Percentiles rank a stretch among this genome's conserved stretches.
These are phyloP conservation scores for Steinernema feltiae DNA, from an alignment of 1,140 invertebrate genomes.

Conservation along the genomic window DNA sequence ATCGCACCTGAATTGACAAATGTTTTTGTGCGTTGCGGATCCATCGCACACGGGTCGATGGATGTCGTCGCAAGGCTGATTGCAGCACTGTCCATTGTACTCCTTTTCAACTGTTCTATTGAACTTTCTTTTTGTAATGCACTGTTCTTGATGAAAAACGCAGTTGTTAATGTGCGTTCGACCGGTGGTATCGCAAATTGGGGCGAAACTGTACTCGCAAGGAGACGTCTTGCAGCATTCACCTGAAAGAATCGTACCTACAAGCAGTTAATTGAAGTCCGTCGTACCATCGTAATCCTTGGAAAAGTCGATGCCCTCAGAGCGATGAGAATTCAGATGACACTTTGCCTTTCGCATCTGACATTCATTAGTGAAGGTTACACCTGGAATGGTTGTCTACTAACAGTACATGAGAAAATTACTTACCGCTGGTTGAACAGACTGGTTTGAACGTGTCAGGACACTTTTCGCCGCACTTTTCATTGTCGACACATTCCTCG, in stretches of 20 bases:
- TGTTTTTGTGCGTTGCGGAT: conserved; percentile 20
- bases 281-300: conserved; percentile 40
- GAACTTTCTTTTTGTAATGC: conserved; percentile 17
- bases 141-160: conserved; percentile 17
- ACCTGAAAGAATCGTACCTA: conserved; percentile 20
- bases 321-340: conserved; percentile 21
- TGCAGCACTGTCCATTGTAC: conserved; percentile 26
- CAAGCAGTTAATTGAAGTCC: neutral
- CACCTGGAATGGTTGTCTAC: conserved; percentile 28
- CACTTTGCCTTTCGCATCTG: conserved; percentile 34
- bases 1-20: conserved; percentile 28
- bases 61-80: conserved; percentile 23
- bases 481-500: conserved; percentile 28
- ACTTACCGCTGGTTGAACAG: conserved; percentile 43
- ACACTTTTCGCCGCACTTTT: conserved; percentile 31
- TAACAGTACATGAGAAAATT: neutral
- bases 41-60: conserved; percentile 28
- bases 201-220: conserved; percentile 26
- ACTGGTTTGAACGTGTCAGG: conserved; percentile 40
- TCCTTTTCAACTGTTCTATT: conserved; percentile 17
- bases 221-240: conserved; percentile 37
- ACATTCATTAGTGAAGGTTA: conserved; percentile 43
- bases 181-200: conserved; percentile 30
- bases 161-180: conserved; percentile 28
- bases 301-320: neutral